These are phyloP conservation scores for Leiothrix lutea DNA, from an alignment of 2,113 vertebrate genomes.

Conservation along the genomic window DNA sequence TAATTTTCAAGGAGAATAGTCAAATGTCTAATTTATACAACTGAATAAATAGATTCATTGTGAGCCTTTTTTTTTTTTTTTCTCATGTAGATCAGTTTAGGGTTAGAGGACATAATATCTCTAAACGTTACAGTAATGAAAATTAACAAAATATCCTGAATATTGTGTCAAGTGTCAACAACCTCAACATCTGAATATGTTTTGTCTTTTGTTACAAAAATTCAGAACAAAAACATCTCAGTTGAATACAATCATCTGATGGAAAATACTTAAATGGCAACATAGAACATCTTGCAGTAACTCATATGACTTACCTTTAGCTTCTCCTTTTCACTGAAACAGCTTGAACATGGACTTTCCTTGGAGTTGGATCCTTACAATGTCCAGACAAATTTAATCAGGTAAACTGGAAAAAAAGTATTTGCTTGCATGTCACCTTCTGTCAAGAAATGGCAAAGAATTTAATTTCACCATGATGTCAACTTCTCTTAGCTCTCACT, in stretches of 20 bases:
- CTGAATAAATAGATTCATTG: background rate
- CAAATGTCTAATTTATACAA: background rate
- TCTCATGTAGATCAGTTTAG: background rate
- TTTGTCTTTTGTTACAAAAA: background rate
- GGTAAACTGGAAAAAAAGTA: background rate
- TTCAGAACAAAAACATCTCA: background rate
- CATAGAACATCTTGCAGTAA: background rate
- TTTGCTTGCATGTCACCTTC: background rate
- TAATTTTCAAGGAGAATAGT: background rate
- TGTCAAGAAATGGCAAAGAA: background rate
- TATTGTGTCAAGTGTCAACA: background rate
- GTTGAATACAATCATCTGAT: background rate
- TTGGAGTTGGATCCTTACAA: background rate
- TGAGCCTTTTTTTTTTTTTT: background rate
- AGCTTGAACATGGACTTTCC: background rate
- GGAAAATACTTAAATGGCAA: background rate
- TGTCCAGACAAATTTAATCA: background rate
- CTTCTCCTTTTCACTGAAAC: background rate
- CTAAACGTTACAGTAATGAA: background rate
- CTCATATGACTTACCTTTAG: background rate
- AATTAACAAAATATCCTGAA: background rate
- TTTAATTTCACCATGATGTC: conserved; percentile 15
- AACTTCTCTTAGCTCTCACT: background rate
- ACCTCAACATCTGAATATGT: background rate
- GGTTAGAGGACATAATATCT: background rate